Base-by-base conservation (phyloP, 2,113 vertebrate species). In the Ranitomeya variabilis region DNA sequence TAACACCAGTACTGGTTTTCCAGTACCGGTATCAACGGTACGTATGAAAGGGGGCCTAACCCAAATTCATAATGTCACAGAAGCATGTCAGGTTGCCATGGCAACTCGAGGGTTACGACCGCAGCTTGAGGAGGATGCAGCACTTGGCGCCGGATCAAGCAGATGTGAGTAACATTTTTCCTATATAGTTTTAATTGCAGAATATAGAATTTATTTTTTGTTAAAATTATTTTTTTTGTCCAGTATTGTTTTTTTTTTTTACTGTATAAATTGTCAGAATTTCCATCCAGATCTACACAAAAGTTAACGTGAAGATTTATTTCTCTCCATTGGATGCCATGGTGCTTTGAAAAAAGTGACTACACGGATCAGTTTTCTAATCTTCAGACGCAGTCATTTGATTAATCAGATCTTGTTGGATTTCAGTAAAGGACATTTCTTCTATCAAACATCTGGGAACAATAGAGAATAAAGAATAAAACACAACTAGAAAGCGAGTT, bases 371-470 rank as follows among this genome's bases (percentile, higher is more conserved):
- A 23, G 45, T 71, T 69, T 84, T 71, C 64, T 71, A 51, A 71
- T 69, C 51, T 84, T 84, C 13, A 54, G 26, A 71, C 15, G 18
- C 60, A 51, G 66, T 10, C 80, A 26, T 82, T 86, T 73, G 54
- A 54, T 80, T 59, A 57, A 87, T 87, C 69, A 31, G 59, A 60
- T 59, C 26, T n/a, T 62, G 69, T 37, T 8, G 45, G 71, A 76
- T 54, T 76, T 86, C 55, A 74, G 59, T 37, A 60, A 45, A 59
- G 26, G 69, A 59, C 84, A 60, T 86, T 60, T 76, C 18, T 37
- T 51, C 59, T 59, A 86, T 86, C 69, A 86, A 76, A 76, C 71
- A 60, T 60, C 84, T 21, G 26, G 2, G 55, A 76, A 86, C 69
- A 54, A 86, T 60, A 23, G 23, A 14, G 15, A 19, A 10, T 62